These are phyloP conservation scores for Vimba vimba DNA, from an alignment of 2,113 vertebrate genomes.

Conservation along the genomic window DNA sequence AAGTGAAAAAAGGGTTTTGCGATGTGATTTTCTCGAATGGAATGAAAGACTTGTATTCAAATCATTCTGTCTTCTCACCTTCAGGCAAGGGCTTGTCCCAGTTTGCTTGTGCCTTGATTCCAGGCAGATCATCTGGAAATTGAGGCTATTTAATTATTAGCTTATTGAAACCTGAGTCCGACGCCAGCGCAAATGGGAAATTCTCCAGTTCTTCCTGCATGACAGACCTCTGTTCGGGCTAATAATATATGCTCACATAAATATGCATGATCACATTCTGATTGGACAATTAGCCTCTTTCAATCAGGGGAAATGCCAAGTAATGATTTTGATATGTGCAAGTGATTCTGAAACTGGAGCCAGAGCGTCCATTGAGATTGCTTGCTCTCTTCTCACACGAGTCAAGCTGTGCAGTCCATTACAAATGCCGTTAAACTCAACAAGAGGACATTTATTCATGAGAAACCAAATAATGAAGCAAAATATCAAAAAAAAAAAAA, in stretches of 20 bases:
- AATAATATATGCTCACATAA: constrained; percentile 44
- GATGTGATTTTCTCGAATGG: constrained; percentile 26
- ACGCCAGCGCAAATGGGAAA: constrained; percentile 3
- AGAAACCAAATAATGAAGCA: constrained; percentile 39
- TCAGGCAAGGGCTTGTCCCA: constrained; percentile 45
- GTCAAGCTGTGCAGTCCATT: constrained; percentile 40
- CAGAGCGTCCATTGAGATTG: constrained; percentile 21
- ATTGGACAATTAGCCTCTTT: constrained; percentile 48
- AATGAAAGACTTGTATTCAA: constrained; percentile 6
- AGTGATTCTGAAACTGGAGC: constrained; percentile 17
- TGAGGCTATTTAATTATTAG: constrained; percentile 38
- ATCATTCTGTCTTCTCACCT: constrained; percentile 25
- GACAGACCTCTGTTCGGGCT: constrained; percentile 10
- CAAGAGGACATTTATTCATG: constrained; percentile 42
- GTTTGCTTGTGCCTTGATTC: constrained; percentile 24
- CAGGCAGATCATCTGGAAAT: constrained; percentile 40
- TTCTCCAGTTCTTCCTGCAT: constrained; percentile 9
- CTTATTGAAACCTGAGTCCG: constrained; percentile 24
- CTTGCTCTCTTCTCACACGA: neutral
- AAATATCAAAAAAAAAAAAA: constrained; percentile 25
- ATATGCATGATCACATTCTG: constrained; percentile 37
- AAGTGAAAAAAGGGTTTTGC: neutral
- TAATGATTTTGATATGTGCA: constrained; percentile 41
- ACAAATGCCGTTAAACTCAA: constrained; percentile 39
- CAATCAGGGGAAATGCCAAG: constrained; percentile 42